A percentile compares a stretch with the other conserved stretches of the same genome.
phyloP scores from a whole-genome alignment of 2,797 vertebrate genomes.

The Argya squamiceps region DNA sequence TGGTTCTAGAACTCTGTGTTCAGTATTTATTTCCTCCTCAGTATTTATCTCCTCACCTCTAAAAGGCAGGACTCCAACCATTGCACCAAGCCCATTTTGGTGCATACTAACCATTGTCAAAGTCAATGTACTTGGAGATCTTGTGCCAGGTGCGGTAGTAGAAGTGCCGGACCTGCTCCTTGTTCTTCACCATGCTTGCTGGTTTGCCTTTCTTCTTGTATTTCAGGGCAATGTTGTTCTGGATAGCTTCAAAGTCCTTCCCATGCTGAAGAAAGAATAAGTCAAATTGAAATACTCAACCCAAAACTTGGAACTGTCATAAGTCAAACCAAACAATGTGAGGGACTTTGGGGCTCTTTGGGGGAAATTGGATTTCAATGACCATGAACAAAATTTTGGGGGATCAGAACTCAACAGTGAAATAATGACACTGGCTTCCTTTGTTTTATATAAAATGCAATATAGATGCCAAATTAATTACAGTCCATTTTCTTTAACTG shows the following conservation, averaged over 20 bases:
- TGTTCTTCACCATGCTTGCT: slow-evolving; percentile 98
- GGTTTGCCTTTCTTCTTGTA: slow-evolving; percentile 98
- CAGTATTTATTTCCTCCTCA: background rate
- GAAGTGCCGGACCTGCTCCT: slow-evolving; percentile 98
- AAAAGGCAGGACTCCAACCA: background rate
- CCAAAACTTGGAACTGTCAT: background rate
- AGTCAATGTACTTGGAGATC: slow-evolving; percentile 99
- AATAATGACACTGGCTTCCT: background rate
- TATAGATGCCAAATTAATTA: background rate
- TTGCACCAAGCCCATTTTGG: background rate
- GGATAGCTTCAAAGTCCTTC: slow-evolving; percentile 98
- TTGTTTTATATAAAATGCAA: background rate
- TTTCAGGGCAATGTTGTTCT: slow-evolving; percentile 97
- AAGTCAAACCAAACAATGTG: background rate
- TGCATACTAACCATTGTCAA: slow-evolving; percentile 87
- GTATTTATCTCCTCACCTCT: background rate
- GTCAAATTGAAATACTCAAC: background rate
- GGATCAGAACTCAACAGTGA: background rate
- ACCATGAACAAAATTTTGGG: background rate
- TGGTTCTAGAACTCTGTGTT: rapidly evolving
- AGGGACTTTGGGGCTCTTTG: background rate
- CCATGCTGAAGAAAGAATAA: slow-evolving; percentile 80
- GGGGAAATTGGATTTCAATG: background rate
- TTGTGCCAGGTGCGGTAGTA: slow-evolving; percentile 99
- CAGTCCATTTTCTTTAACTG: background rate